Conservation (phyloP, 2,888 invertebrate genomes). For the Patella ulyssiponensis region DNA sequence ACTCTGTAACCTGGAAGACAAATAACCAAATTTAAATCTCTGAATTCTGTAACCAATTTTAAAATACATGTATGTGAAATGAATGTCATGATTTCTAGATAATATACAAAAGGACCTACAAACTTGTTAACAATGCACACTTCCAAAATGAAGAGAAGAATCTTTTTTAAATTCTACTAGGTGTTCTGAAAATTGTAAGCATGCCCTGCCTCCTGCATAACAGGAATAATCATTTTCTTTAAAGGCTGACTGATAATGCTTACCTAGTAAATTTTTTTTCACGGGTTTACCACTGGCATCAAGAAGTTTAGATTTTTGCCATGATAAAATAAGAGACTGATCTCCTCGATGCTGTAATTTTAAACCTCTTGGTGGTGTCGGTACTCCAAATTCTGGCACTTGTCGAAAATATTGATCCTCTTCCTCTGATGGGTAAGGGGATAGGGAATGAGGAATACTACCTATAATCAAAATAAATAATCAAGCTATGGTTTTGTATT, state of each 20-base stretch:
- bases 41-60: not conserved
- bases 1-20: slow-evolving; percentile 62
- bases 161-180: too few relatives aligned
- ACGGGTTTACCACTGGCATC: slow-evolving; percentile 47
- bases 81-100: not conserved
- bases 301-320: slow-evolving; percentile 59
- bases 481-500: not conserved
- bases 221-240: too few relatives aligned
- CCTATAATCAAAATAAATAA: slow-evolving; percentile 41
- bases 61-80: not conserved
- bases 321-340: slow-evolving; percentile 56
- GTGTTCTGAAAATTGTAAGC: too few relatives aligned
- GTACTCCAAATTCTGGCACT: slow-evolving; percentile 60
- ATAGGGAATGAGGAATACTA: slow-evolving; percentile 60
- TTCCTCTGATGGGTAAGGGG: slow-evolving; percentile 63
- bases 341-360: slow-evolving; percentile 51
- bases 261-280: slow-evolving; percentile 60
- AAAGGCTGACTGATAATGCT: not conserved
- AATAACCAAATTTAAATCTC: not conserved
- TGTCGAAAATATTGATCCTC: slow-evolving; percentile 57
- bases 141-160: too few relatives aligned
- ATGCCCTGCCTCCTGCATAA: too few relatives aligned
- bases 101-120: not conserved
- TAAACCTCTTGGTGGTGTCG: slow-evolving; percentile 65
- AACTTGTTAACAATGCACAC: too few relatives aligned